Percentiles rank a stretch among this genome's conserved stretches.
These are phyloP conservation scores for Nineta flava DNA, from an alignment of 2,888 invertebrate species.

Conservation along the genomic window DNA sequence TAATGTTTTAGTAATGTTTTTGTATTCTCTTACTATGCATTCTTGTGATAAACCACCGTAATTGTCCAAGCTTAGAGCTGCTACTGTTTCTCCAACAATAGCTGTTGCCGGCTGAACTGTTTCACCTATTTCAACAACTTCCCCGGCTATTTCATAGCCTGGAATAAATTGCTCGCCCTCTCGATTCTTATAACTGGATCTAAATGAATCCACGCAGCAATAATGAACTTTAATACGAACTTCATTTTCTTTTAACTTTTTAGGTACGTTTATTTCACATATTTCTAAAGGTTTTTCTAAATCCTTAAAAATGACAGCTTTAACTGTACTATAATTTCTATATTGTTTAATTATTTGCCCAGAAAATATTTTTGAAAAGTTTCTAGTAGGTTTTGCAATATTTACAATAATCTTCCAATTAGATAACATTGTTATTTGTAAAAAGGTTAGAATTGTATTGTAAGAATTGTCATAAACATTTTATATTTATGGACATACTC, in stretches of 20 bases:
- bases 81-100: slow-evolving; percentile 40
- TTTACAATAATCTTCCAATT: no score
- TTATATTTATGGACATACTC: no score
- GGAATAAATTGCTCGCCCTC: slow-evolving; percentile 40
- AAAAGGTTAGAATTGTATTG: no score
- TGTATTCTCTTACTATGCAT: slow-evolving; percentile 29
- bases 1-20: no score
- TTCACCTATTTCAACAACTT: slow-evolving; percentile 37
- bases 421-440: no score
- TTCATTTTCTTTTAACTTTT: slow-evolving; percentile 31
- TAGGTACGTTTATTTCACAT: slow-evolving; percentile 25
- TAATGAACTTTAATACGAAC: slow-evolving; percentile 44
- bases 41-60: slow-evolving; percentile 45
- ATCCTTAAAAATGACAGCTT: slow-evolving; percentile 35
- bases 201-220: slow-evolving; percentile 48
- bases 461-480: no score
- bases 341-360: neutral
- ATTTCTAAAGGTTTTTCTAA: slow-evolving; percentile 31
- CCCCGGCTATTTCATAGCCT: slow-evolving; percentile 48
- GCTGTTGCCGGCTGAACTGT: slow-evolving; percentile 28
- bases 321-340: slow-evolving; percentile 17
- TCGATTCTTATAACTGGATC: slow-evolving; percentile 19
- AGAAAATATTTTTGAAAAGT: no score
- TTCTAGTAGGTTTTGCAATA: no score
- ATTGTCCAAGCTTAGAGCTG: slow-evolving; percentile 35